Base-by-base conservation (phyloP, 2,113 vertebrate species). In the Actinemys pallida region DNA sequence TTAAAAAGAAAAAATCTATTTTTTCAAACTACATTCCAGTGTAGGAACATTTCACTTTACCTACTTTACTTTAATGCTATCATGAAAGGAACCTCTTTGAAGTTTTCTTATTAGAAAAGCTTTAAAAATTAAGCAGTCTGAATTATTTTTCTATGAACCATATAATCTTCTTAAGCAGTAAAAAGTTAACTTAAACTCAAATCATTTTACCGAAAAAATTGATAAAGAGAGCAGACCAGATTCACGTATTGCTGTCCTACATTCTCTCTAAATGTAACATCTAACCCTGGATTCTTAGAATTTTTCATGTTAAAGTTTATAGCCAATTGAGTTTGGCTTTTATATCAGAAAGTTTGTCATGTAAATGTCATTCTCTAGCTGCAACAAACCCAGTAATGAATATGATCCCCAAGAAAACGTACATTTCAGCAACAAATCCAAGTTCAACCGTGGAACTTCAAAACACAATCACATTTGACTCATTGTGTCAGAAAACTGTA, bases 61-160 rank as follows among this genome's bases (percentile, higher is more conserved):
- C 89, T 94, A 75, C 80, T 65, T 91, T 94, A 87, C 82, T 91
- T 5, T 8, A 97, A 93, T 95, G 76, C 82, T 93, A 87, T 76
- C 92, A 89, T 94, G 95, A 90, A 94, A 87, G 49, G 19, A 94
- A 92, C 80, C 84, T 96, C 96, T 97, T 96, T 96, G 93, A 97
- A 97, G 96, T 94, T 95, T 95, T 97, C 94, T 94, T 95, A 95
- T 90, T 96, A 95, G 95, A 96, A 94, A 95, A 95, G 82, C 86
- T 96, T 95, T 93, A 87, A 94, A 97, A 97, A 92, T 59, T 90
- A 96, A 94, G 84, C 65, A 97, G 69, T 93, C 96, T 84, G 88
- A 94, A 95, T 90, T 95, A 91, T 96, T 97, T 94, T 96, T 90
- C 93, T 95, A 94, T 90, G 75, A 84, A 94, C 82, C 57, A 87